Evolutionary conservation across 92 coral and sea anemone species (phyloP).

Genomic region (Zoanthus sociatus): DNA sequence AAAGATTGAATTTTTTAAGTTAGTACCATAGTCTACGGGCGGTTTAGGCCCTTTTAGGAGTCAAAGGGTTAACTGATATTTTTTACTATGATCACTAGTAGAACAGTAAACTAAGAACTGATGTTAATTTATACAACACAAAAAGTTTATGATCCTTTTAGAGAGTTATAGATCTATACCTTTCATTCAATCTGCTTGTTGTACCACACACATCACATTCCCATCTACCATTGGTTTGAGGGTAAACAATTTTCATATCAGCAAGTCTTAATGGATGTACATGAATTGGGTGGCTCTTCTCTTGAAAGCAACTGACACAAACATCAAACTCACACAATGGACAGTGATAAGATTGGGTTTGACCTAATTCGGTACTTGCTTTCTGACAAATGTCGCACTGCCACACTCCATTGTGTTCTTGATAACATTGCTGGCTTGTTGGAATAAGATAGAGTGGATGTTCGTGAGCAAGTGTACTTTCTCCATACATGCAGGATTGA

Average conservation of each 20-base stretch:
- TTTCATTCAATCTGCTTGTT: slow-evolving; percentile 76
- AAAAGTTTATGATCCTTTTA: no score
- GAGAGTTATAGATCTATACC: slow-evolving; percentile 45
- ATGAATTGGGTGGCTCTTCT: slow-evolving; percentile 74
- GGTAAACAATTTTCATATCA: slow-evolving; percentile 69
- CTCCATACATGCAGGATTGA: slow-evolving; percentile 46
- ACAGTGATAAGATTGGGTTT: slow-evolving; percentile 73
- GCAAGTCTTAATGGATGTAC: slow-evolving; percentile 70
- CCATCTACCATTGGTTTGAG: slow-evolving; percentile 80
- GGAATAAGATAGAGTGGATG: slow-evolving; percentile 67
- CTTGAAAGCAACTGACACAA: slow-evolving; percentile 73
- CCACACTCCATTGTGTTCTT: slow-evolving; percentile 64
- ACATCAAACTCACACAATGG: slow-evolving; percentile 72
- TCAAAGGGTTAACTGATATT: no score
- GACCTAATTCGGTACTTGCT: slow-evolving; percentile 48
- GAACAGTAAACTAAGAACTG: no score
- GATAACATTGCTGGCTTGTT: slow-evolving; percentile 55
- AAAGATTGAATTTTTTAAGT: no score
- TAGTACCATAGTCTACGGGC: no score
- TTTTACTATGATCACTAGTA: no score
- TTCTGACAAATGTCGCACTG: slow-evolving; percentile 74
- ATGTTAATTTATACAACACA: no score
- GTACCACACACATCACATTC: slow-evolving; percentile 83
- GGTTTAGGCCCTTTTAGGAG: no score
- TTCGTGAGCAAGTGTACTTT: slow-evolving; percentile 53